Percentiles rank a stretch among this genome's conserved stretches.
Evolutionary conservation across 2,888 invertebrate species (phyloP).

Genomic region (Microctonus hyperodae): DNA sequence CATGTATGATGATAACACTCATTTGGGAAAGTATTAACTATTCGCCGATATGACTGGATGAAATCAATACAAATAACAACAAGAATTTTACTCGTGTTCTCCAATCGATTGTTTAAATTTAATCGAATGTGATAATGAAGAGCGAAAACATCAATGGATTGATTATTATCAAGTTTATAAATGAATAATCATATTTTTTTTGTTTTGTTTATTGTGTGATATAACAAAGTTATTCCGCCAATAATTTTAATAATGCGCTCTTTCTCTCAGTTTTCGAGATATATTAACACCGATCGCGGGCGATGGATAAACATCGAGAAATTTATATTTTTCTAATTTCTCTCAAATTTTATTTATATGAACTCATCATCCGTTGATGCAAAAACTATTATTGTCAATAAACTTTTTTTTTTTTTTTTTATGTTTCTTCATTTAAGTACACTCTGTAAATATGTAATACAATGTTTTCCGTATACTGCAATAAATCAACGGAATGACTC

Average conservation of each 20-base stretch:
- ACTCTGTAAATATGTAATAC: constrained; percentile 28
- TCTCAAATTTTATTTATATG: not conserved
- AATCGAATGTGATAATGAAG: not conserved
- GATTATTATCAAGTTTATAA: not conserved
- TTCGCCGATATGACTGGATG: not conserved
- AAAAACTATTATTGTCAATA: not conserved
- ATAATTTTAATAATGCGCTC: not conserved
- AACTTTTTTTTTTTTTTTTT: constrained; percentile 7
- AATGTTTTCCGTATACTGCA: constrained; percentile 12
- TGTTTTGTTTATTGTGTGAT: not conserved
- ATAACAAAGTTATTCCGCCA: not conserved
- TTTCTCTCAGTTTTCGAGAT: not conserved
- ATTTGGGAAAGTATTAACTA: not conserved
- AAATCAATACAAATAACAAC: not conserved
- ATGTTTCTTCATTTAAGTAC: constrained; percentile 16
- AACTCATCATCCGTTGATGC: not conserved
- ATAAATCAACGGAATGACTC: not conserved
- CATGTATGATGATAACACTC: not conserved
- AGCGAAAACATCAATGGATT: not conserved
- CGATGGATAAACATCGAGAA: not conserved
- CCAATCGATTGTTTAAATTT: not conserved
- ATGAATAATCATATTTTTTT: not conserved
- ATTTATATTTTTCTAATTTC: not conserved
- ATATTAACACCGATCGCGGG: not conserved
- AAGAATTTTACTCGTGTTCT: not conserved